These are phyloP conservation scores for Menidia menidia DNA, from an alignment of 2,797 vertebrate genomes.

Conservation along the genomic window DNA sequence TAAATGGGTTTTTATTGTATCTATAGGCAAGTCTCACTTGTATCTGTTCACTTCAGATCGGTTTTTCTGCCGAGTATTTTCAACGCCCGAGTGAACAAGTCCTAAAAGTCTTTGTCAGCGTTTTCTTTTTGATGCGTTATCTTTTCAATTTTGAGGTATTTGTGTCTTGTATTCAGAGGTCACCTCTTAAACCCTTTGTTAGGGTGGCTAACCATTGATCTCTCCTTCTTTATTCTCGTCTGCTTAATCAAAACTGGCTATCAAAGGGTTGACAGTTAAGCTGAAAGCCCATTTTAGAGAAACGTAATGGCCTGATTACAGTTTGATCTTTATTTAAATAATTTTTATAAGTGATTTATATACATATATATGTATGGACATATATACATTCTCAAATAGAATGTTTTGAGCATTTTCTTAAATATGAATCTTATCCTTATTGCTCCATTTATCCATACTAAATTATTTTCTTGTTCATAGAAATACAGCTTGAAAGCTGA, in stretches of 20 bases:
- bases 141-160: constrained; percentile 18
- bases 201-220: constrained; percentile 46
- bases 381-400: too few species aligned
- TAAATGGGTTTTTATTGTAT: not conserved
- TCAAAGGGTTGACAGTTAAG: constrained; percentile 27
- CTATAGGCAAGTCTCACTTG: not conserved
- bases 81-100: not conserved
- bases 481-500: not conserved
- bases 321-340: constrained; percentile 10
- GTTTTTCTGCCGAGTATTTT: not conserved
- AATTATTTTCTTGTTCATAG: not conserved
- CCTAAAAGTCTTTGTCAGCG: constrained; percentile 19
- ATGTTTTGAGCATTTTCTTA: too few species aligned
- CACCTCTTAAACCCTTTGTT: constrained; percentile 45
- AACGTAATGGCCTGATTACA: constrained; percentile 37
- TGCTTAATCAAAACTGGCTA: constrained; percentile 14
- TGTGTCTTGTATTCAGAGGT: constrained; percentile 41
- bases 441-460: too few species aligned
- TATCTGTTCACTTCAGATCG: too few species aligned
- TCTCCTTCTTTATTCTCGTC: constrained; percentile 15
- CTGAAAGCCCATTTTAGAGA: constrained; percentile 21
- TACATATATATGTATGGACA: too few species aligned
- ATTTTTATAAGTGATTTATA: not conserved
- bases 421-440: too few species aligned
- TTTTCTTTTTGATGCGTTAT: not conserved